A percentile compares a stretch with the other conserved stretches of the same genome.
Evolutionary conservation across 2,113 vertebrate species (phyloP).

Genomic region (Formicarius rufipectus): DNA sequence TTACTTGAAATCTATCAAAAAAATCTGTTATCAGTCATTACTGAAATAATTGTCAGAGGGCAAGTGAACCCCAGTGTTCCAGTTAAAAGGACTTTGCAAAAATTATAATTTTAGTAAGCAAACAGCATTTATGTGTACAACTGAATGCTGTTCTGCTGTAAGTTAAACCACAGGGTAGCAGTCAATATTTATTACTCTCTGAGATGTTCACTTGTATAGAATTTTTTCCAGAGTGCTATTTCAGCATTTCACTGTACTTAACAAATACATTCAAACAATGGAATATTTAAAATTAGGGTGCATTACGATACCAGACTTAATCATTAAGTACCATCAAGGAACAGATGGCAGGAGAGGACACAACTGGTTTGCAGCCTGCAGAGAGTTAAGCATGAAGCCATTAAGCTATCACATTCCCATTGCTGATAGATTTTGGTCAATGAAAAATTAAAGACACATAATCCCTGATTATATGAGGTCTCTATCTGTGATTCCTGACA

Average conservation of each 20-base stretch:
- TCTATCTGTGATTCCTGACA: constrained; percentile 40
- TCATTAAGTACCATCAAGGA: constrained; percentile 64
- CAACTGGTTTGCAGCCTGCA: constrained; percentile 70
- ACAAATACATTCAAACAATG: neutral
- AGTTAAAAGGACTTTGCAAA: neutral
- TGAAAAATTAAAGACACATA: constrained; percentile 73
- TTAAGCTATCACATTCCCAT: constrained; percentile 80
- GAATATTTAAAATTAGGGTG: constrained; percentile 42
- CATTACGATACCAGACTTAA: constrained; percentile 36
- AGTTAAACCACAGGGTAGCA: neutral
- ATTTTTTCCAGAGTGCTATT: neutral
- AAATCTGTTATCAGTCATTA: neutral
- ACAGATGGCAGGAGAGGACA: constrained; percentile 78
- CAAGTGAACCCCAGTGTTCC: neutral
- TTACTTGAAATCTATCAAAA: neutral
- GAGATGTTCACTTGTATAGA: neutral
- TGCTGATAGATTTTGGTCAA: constrained; percentile 73
- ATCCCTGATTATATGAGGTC: constrained; percentile 58
- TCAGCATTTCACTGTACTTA: neutral
- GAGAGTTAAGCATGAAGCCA: constrained; percentile 71
- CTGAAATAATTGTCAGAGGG: neutral
- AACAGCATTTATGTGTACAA: neutral
- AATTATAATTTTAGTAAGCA: neutral
- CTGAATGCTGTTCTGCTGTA: neutral
- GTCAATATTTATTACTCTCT: neutral